Evolutionary conservation across 2,113 vertebrate species (phyloP), one percentile per base, ranked within the genome.

Genomic region (Corydoras sp.): DNA sequence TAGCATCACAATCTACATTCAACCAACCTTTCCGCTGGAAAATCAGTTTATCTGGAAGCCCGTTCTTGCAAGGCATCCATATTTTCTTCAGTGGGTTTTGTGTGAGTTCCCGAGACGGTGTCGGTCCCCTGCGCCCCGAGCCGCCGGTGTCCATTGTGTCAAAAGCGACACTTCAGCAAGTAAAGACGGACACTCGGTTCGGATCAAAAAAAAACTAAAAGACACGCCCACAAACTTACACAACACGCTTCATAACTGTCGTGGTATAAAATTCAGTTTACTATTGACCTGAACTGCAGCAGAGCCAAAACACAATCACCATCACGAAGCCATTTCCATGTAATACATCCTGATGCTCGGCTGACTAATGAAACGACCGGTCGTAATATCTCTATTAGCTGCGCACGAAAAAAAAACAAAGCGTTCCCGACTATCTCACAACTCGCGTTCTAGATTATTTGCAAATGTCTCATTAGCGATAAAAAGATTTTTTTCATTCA

Each of bases 51-150:
- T 92, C 93, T 0, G 93, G 92, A 68, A 88, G 89, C 76, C 94
- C 94, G 72, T 95, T 94, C 86, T 89, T 93, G 72, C 85, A 94
- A 3, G 94, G 94, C 86, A 95, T 91, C 94, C 94, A 96, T 73
- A 94, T 95, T 82, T 96, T 96, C 85, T 95, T 94, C 30, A 95
- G 82, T 0, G 94, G 94, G 77, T 96, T 96, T 68, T 95, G 94
- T 9, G 93, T 95, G 68, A 96, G 84, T 71, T 96, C 93, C 51
- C 92, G 86, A 12, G 91, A 90, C 5, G 84, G 56, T 59, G 89
- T 83, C 74, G 88, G 86, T 2, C 30, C 14, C 24, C 62, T 60
- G 15, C 31, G 56, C 8, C 60, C 58, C 68, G 2, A 30, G 30
- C 8, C 11, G 75, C 64, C 15, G 76, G 10, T 29, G 67, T 87